phyloP scores from a whole-genome alignment of 2,888 invertebrate species.

The Clivina fossor region DNA sequence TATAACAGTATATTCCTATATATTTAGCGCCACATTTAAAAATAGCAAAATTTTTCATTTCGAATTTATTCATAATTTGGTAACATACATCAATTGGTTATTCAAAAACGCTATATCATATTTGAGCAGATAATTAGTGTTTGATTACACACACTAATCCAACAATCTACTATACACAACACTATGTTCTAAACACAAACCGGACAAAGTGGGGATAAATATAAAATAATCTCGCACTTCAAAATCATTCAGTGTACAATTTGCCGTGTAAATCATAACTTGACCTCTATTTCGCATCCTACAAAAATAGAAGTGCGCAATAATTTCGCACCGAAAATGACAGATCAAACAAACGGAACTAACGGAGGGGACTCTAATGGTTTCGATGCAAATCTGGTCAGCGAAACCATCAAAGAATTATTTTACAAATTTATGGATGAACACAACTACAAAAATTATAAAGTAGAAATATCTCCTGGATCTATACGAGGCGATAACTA shows the following conservation, averaged over 20 bases:
- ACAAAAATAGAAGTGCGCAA: too few relatives aligned
- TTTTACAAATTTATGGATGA: slow-evolving; percentile 31
- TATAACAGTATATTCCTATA: too few relatives aligned
- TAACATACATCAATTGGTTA: too few relatives aligned
- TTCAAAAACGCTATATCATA: too few relatives aligned
- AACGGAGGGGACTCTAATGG: not conserved
- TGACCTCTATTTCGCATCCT: too few relatives aligned
- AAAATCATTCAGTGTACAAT: not conserved
- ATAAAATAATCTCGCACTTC: not conserved
- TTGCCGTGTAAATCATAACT: too few relatives aligned
- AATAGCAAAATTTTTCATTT: too few relatives aligned
- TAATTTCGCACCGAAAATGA: not conserved
- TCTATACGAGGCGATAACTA: slow-evolving; percentile 45
- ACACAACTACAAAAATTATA: slow-evolving; percentile 26
- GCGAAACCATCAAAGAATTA: slow-evolving; percentile 12
- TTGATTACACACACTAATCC: too few relatives aligned
- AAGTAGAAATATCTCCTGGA: slow-evolving; percentile 37
- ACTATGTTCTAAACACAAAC: not conserved
- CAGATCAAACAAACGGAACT: slow-evolving; percentile 10
- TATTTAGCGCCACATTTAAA: too few relatives aligned
- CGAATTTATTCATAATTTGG: too few relatives aligned
- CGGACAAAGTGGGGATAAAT: not conserved
- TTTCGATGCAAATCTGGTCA: slow-evolving; percentile 14
- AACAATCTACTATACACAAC: not conserved
- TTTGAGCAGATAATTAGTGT: too few relatives aligned